These are phyloP conservation scores for Aphidius gifuensis DNA, from an alignment of 1,140 invertebrate genomes.

Conservation along the genomic window DNA sequence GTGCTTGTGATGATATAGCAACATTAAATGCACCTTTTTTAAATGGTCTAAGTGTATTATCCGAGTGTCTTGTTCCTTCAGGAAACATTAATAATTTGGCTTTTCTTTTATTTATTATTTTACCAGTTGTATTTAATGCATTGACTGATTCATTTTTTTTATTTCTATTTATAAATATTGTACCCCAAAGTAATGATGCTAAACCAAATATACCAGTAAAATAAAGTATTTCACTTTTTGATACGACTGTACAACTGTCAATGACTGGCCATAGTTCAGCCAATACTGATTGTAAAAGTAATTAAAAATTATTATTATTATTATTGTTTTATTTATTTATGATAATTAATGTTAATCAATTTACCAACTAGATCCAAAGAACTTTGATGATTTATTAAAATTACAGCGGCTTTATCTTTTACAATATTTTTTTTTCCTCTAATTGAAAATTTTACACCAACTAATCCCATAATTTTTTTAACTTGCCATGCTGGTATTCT, in stretches of 20 bases:
- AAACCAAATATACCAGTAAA: slow-evolving; percentile 77
- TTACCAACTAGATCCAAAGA: slow-evolving; percentile 45
- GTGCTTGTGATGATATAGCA: slow-evolving; percentile 76
- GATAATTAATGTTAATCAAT: slow-evolving; percentile 19
- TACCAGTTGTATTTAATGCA: slow-evolving; percentile 70
- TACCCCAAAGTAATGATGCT: slow-evolving; percentile 80
- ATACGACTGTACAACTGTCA: slow-evolving; percentile 69
- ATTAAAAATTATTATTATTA: slow-evolving; percentile 28
- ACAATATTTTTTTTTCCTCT: slow-evolving; percentile 75
- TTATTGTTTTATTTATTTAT: slow-evolving; percentile 14
- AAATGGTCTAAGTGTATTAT: slow-evolving; percentile 69
- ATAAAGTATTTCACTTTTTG: slow-evolving; percentile 80
- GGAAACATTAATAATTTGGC: slow-evolving; percentile 74
- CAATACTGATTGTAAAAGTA: slow-evolving; percentile 58
- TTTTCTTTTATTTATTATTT: slow-evolving; percentile 65
- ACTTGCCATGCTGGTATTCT: slow-evolving; percentile 69
- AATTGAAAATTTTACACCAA: slow-evolving; percentile 75
- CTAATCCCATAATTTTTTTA: slow-evolving; percentile 59
- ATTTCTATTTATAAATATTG: slow-evolving; percentile 81
- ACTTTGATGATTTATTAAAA: slow-evolving; percentile 87
- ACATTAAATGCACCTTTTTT: slow-evolving; percentile 95
- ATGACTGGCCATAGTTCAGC: slow-evolving; percentile 79
- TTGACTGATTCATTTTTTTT: slow-evolving; percentile 66
- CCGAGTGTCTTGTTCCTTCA: slow-evolving; percentile 71
- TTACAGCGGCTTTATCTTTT: slow-evolving; percentile 69